Evolutionary conservation across 2,113 vertebrate genomes (phyloP), one percentile per base, ranked within the genome.

Genomic region (Nestor notabilis): DNA sequence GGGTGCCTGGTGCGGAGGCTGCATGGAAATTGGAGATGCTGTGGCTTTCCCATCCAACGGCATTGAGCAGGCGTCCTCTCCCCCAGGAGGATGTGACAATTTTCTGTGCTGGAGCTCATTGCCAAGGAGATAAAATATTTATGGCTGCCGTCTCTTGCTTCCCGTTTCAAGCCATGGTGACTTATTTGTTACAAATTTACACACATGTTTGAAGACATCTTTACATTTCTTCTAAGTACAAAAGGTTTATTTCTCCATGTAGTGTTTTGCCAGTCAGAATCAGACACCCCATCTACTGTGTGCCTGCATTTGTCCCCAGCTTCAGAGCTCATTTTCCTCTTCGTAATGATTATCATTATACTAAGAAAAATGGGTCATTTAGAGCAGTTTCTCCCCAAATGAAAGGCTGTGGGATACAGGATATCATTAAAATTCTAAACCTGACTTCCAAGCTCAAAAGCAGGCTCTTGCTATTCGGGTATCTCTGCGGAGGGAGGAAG

Each of bases 361-460:
- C 75, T 78, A 94, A 90, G 94, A 96, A 96, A 97, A 97, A 96
- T 96, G 96, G 97, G 97, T 96, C 96, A 96, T 97, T 96, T 95
- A 96, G 91, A 95, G 91, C 17, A 2, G 87, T 71, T 95, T 91
- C 93, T 97, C 87, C 93, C 94, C 89, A 94, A 79, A 95, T 97
- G 83, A 97, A 97, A 96, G 95, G 95, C 90, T 94, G 84, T 93
- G 90, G 95, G 94, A 96, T 87, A 88, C 94, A 96, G 96, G 96
- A 97, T 95, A 89, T 97, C 96, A 97, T 97, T 97, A 96, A 96
- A 91, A 97, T 97, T 97, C 97, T 90, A 93, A 96, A 93, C 87
- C 93, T 92, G 94, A 90, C 95, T 96, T 86, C 91, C 93, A 95
- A 52, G 91, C 89, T 96, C 94, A 87, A 95, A 96, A 89, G 95